Conservation (phyloP, 2,797 vertebrate genomes). For the Centroberyx gerrardi region DNA sequence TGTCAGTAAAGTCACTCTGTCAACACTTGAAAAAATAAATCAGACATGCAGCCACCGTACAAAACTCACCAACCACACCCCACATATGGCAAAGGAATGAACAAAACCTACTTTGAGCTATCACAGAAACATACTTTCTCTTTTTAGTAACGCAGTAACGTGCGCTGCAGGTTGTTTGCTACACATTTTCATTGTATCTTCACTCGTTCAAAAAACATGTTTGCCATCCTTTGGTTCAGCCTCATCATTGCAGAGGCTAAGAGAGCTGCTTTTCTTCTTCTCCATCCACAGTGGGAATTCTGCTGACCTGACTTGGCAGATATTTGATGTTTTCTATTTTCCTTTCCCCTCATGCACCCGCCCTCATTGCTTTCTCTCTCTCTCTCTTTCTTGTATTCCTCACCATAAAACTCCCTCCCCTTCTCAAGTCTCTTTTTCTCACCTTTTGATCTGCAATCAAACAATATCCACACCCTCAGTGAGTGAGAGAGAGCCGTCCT, state of each 20-base stretch:
- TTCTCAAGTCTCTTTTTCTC: neutral
- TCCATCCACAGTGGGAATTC: conserved; percentile 10
- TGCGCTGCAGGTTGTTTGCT: neutral
- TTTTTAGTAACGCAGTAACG: neutral
- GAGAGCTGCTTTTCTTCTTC: conserved; percentile 16
- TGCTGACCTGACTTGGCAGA: conserved; percentile 37
- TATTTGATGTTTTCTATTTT: conserved; percentile 25
- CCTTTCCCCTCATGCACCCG: conserved; percentile 12
- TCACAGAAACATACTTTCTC: neutral
- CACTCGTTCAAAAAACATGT: neutral
- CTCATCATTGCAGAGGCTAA: conserved; percentile 34
- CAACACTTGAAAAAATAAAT: conserved; percentile 25
- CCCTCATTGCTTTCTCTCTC: conserved; percentile 5
- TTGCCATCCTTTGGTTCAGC: conserved; percentile 12
- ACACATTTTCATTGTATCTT: neutral
- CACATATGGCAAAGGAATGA: neutral
- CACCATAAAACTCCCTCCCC: conserved; percentile 11
- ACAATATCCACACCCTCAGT: conserved; percentile 9
- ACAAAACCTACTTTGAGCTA: neutral
- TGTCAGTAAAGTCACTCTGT: conserved; percentile 12
- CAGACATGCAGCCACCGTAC: too few relatives aligned
- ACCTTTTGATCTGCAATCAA: conserved; percentile 47
- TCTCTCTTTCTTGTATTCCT: conserved; percentile 11
- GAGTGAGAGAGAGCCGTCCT: conserved; percentile 9
- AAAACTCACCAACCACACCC: neutral